These are phyloP conservation scores for Volucella zonaria DNA, from an alignment of 2,888 invertebrate genomes.

Conservation along the genomic window DNA sequence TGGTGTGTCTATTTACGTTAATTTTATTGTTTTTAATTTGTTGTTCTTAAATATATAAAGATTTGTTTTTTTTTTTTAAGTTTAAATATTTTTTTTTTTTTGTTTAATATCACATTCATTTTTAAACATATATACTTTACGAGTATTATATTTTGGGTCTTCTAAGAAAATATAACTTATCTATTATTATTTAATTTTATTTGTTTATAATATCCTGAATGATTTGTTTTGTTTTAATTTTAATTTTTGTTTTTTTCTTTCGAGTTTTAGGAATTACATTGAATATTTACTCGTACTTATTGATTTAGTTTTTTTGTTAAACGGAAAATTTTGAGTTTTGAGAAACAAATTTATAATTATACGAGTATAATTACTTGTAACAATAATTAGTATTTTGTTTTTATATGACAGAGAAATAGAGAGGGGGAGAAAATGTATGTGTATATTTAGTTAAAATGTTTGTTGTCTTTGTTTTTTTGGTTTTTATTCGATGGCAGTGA, in stretches of 20 bases:
- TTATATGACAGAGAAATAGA: background rate
- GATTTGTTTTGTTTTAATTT: constrained; percentile 12
- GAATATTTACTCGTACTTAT: background rate
- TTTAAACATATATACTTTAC: constrained; percentile 59
- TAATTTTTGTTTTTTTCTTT: constrained; percentile 1
- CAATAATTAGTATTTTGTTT: constrained; percentile 7
- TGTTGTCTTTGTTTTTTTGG: constrained; percentile 17
- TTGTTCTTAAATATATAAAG: constrained; percentile 48
- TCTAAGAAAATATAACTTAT: constrained; percentile 61
- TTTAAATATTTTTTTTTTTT: constrained; percentile 33
- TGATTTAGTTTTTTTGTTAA: constrained; percentile 19
- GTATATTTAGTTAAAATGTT: constrained; percentile 54
- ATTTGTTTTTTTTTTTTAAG: constrained; percentile 16
- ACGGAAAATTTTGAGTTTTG: constrained; percentile 5
- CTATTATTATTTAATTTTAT: constrained; percentile 12
- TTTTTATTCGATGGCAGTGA: constrained; percentile 72
- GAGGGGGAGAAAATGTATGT: constrained; percentile 27
- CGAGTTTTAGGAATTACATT: constrained; percentile 32
- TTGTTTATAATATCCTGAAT: constrained; percentile 44
- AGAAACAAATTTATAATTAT: constrained; percentile 37
- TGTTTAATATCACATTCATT: constrained; percentile 72
- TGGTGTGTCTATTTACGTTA: constrained; percentile 55
- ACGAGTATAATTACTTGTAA: constrained; percentile 51
- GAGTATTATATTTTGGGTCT: constrained; percentile 18
- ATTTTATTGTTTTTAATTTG: constrained; percentile 28